Percentiles rank a stretch among this genome's conserved stretches.
phyloP scores from a whole-genome alignment of 2,888 invertebrate genomes.

The Nephrotoma flavescens region DNA sequence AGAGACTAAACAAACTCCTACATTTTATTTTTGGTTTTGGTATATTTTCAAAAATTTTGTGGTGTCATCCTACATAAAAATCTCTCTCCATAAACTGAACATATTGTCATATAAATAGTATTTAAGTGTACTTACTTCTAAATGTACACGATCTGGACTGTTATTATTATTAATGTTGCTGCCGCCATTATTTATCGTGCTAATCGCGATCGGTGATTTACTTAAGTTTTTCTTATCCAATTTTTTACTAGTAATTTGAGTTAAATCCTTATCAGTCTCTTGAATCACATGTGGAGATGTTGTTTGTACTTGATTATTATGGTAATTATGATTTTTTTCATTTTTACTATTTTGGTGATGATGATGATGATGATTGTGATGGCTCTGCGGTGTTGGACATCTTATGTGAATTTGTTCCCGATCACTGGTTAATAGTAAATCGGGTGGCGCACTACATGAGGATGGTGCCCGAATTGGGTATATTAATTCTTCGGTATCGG shows the following conservation, averaged over 20 bases:
- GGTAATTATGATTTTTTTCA: conserved; percentile 5
- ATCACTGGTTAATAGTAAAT: conserved; percentile 41
- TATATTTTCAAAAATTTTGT: neutral
- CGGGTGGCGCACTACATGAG: conserved; percentile 48
- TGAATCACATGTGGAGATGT: neutral
- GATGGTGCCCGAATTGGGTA: conserved; percentile 42
- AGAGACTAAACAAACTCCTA: conserved; percentile 1
- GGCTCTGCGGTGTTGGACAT: conserved; percentile 20
- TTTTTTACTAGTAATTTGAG: neutral
- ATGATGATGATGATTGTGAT: conserved; percentile 13
- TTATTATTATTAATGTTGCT: neutral
- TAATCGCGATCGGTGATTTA: neutral
- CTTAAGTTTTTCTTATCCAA: neutral
- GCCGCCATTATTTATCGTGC: neutral
- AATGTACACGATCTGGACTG: conserved; percentile 23
- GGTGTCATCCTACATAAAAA: neutral
- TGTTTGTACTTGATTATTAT: conserved; percentile 6
- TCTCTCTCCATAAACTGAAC: neutral
- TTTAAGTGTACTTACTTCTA: conserved; percentile 23
- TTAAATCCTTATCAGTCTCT: neutral
- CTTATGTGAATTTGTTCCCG: conserved; percentile 29
- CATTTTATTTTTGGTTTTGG: neutral
- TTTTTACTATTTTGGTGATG: conserved; percentile 9
- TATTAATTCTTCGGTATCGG: conserved; percentile 56
- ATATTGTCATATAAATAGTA: neutral